Evolutionary conservation across 2,113 vertebrate species (phyloP).

Genomic region (Nannospalax galili): DNA sequence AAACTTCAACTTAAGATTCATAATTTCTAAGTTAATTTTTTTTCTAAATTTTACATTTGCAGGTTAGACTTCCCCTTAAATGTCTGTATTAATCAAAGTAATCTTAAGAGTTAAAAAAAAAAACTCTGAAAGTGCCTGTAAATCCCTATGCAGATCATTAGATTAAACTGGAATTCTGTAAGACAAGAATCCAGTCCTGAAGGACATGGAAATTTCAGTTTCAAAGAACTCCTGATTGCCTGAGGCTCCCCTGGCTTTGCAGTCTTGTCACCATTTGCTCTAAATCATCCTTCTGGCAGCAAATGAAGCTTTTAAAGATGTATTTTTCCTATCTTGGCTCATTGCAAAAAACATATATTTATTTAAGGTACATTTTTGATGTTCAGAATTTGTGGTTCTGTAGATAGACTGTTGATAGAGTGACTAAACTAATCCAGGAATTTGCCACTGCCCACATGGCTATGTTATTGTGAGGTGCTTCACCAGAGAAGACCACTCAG

Average conservation of each 20-base stretch:
- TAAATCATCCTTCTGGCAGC: background rate
- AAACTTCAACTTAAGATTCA: background rate
- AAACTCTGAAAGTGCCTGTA: background rate
- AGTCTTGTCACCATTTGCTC: background rate
- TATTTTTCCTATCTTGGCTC: background rate
- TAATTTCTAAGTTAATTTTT: too few relatives aligned
- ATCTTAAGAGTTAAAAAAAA: background rate
- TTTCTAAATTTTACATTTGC: constrained; percentile 20
- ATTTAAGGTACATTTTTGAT: background rate
- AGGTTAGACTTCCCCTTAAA: background rate
- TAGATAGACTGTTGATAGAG: background rate
- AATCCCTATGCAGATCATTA: background rate
- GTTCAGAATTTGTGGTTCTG: background rate
- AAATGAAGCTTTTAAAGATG: background rate
- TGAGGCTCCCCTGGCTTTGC: background rate
- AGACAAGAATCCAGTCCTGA: background rate
- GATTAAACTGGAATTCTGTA: background rate
- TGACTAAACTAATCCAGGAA: background rate
- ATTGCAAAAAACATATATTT: background rate
- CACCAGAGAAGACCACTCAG: too few relatives aligned
- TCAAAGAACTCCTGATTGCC: background rate
- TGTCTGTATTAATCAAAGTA: background rate
- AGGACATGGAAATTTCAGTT: background rate
- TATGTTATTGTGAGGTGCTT: too few relatives aligned
- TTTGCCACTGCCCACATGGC: background rate